These are phyloP conservation scores for Andinoacara biseriatus DNA, from an alignment of 2,113 vertebrate genomes.

Conservation along the genomic window DNA sequence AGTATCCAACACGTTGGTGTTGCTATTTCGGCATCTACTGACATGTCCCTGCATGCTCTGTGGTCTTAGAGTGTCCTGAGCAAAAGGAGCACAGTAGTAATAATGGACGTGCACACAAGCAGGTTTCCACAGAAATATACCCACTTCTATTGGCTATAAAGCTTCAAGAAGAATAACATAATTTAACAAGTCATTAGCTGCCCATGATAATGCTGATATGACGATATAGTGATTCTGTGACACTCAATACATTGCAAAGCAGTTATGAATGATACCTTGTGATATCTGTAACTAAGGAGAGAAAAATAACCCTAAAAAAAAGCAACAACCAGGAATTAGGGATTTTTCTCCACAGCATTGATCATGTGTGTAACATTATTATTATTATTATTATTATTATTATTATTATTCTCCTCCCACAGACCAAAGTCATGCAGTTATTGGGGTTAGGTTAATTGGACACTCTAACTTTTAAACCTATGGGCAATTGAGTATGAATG, in stretches of 20 bases:
- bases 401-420: not conserved
- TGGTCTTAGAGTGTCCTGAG: not conserved
- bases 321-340: not conserved
- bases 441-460: no score
- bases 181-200: not conserved
- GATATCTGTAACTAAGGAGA: not conserved
- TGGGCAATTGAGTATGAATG: no score
- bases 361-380: not conserved
- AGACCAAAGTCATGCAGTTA: no score
- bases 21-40: not conserved
- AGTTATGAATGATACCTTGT: not conserved
- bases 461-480: no score
- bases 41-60: not conserved
- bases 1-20: not conserved
- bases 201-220: not conserved
- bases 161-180: slow-evolving; percentile 16
- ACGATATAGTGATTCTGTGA: not conserved
- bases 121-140: not conserved
- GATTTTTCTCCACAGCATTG: not conserved
- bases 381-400: no score
- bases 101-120: slow-evolving; percentile 24
- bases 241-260: not conserved
- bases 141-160: slow-evolving; percentile 11
- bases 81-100: not conserved
- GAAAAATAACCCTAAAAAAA: not conserved